Percentiles rank a stretch among this genome's conserved stretches.
Conservation (phyloP, 2,113 vertebrate genomes). For the Odontophorus gujanensis region DNA sequence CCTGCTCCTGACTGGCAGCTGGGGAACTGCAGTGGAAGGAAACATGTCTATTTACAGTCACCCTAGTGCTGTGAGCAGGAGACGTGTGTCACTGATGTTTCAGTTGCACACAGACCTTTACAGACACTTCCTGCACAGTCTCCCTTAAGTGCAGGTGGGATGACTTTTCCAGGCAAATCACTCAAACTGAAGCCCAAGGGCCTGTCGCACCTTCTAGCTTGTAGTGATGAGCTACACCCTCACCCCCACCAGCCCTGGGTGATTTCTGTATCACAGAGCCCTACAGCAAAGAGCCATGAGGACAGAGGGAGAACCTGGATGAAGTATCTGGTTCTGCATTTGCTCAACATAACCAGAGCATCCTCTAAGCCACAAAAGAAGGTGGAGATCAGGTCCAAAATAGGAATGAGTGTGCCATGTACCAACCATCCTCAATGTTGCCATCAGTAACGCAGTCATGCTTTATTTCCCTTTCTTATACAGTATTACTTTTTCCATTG, state of each 20-base stretch:
- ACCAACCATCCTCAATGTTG: background rate
- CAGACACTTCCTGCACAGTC: rapidly evolving
- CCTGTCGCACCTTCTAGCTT: background rate
- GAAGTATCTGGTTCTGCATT: background rate
- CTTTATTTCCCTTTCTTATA: background rate
- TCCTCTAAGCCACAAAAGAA: background rate
- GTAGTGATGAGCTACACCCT: background rate
- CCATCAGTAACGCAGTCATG: background rate
- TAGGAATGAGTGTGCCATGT: background rate
- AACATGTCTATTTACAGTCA: background rate
- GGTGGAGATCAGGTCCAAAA: background rate
- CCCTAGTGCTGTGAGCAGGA: background rate
- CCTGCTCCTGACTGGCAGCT: background rate
- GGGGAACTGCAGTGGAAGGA: background rate
- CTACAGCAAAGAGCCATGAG: background rate
- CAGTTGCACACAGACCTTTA: rapidly evolving
- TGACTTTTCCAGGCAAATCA: background rate
- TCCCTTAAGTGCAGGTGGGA: background rate
- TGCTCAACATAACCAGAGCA: background rate
- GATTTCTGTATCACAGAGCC: background rate
- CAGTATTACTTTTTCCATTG: background rate
- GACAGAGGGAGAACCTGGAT: background rate
- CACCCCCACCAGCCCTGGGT: background rate
- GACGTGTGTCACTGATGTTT: background rate
- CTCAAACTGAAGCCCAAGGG: rapidly evolving